A percentile compares a stretch with the other conserved stretches of the same genome.
Evolutionary conservation across 2,888 invertebrate species (phyloP).

Genomic region (Sphecodes monilicornis): DNA sequence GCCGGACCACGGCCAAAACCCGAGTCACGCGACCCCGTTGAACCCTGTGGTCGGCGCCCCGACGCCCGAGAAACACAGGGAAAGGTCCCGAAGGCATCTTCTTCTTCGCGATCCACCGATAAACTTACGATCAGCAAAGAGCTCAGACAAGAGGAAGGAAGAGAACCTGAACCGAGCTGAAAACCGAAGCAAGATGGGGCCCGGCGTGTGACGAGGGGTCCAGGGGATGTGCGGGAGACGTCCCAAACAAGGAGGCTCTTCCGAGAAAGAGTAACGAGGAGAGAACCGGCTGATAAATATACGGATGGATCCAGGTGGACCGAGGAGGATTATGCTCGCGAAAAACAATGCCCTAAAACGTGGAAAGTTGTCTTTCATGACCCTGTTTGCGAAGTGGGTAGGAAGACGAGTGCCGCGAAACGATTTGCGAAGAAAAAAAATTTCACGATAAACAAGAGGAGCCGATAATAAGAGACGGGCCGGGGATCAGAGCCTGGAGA

Average conservation of each 20-base stretch:
- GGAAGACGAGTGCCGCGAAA: neutral
- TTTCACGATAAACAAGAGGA: slow-evolving; percentile 46
- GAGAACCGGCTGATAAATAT: slow-evolving; percentile 40
- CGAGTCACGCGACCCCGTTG: slow-evolving; percentile 37
- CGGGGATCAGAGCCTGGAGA: slow-evolving; percentile 27
- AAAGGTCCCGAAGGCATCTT: neutral
- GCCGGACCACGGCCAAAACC: neutral
- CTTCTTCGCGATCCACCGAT: neutral
- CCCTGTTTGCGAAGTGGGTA: neutral
- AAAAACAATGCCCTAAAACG: neutral
- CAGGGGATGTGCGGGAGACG: neutral
- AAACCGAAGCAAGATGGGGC: neutral
- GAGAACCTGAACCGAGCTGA: neutral
- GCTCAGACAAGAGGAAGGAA: slow-evolving; percentile 3
- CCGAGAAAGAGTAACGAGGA: slow-evolving; percentile 42
- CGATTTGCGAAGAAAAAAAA: slow-evolving; percentile 23
- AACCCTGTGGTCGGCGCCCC: slow-evolving; percentile 21
- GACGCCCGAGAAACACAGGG: neutral
- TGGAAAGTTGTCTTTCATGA: neutral
- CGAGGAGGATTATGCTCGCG: neutral
- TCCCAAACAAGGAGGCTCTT: slow-evolving; percentile 34
- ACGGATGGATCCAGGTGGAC: slow-evolving; percentile 32
- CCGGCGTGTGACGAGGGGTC: neutral
- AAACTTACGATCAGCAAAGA: slow-evolving; percentile 4
- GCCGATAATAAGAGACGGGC: slow-evolving; percentile 50